Evolutionary conservation across 2,888 invertebrate genomes (phyloP), one percentile per base, ranked within the genome.

Genomic region (Nemotelus nigrinus): DNA sequence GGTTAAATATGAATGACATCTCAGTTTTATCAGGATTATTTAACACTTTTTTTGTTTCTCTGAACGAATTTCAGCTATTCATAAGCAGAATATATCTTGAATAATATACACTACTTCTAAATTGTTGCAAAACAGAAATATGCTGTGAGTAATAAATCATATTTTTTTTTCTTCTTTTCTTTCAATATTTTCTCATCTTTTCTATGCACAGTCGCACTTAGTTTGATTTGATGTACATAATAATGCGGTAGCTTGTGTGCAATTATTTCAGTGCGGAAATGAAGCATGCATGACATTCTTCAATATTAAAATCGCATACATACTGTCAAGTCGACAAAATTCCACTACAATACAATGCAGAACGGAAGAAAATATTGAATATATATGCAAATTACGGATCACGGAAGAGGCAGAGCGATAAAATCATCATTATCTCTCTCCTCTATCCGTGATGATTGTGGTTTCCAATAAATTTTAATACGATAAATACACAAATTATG

Each of bases 51-150:
- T 63, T 63, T 43, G 63, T 10, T 10, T 10, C 25, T 57, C 57
- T 57, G 45, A 45, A 74, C 74, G 74, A 74, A 74, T 74, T 63
- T 74, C 74, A 74, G 60, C 74, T 74, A 60, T 48, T 74, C 41
- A 45, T 47, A 63, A 60, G 63, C 39, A 74, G 41, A 48, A 39
- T n/a, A 45, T 72, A 47, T 58, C n/a, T 74, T 60, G 44, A 74
- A 48, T 60, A 44, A 48, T 50, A 74, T 74, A 74, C 41, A 60
- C 10, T 48, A 5, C 48, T 60, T 39, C 25, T 25, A 25, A 25
- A 25, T 25, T 25, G n/a, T 48, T 10, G 60, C 39, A 48, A 47
- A 48, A 63, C 48, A 74, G 63, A 57, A 74, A 74, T 39, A 39
- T 45, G 50, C n/a, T n/a, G 7, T 58, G 55, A 63, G 7, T 60